Conservation (phyloP, 2,113 vertebrate species). For the Nannospalax galili region DNA sequence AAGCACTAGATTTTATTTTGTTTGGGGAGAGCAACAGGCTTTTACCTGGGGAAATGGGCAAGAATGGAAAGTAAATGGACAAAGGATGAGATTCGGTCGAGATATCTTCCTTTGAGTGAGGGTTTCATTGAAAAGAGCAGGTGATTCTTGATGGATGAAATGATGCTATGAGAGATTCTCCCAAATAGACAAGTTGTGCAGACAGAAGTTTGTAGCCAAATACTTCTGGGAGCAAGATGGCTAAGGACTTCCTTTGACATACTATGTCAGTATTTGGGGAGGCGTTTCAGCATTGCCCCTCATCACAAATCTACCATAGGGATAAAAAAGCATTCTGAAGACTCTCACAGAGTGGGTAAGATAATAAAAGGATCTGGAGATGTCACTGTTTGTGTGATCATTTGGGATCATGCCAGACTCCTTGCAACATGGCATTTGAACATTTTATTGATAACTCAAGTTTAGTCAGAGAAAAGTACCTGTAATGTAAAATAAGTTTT, state of each 20-base stretch:
- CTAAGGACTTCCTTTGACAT: background rate
- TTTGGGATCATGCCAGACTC: background rate
- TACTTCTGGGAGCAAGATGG: background rate
- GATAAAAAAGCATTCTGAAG: background rate
- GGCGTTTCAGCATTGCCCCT: background rate
- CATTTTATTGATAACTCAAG: background rate
- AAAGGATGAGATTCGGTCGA: background rate
- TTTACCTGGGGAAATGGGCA: background rate
- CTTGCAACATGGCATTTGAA: background rate
- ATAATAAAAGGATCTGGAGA: background rate
- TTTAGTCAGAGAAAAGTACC: slow-evolving; percentile 1
- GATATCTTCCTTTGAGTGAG: background rate
- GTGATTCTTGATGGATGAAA: background rate
- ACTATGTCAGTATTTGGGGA: background rate
- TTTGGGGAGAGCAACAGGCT: background rate
- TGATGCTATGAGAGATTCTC: background rate
- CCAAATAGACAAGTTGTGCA: background rate
- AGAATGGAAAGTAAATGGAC: background rate
- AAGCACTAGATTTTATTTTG: background rate
- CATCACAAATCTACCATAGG: background rate
- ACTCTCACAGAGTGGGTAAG: background rate
- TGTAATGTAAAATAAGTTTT: slow-evolving; percentile 35
- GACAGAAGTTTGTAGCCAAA: slow-evolving; percentile 7
- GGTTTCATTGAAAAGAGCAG: background rate
- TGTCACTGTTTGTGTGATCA: background rate